A percentile compares a stretch with the other conserved stretches of the same genome.
phyloP scores from a whole-genome alignment of 2,113 vertebrate genomes.

The Rhynchopsitta pachyrhyncha region DNA sequence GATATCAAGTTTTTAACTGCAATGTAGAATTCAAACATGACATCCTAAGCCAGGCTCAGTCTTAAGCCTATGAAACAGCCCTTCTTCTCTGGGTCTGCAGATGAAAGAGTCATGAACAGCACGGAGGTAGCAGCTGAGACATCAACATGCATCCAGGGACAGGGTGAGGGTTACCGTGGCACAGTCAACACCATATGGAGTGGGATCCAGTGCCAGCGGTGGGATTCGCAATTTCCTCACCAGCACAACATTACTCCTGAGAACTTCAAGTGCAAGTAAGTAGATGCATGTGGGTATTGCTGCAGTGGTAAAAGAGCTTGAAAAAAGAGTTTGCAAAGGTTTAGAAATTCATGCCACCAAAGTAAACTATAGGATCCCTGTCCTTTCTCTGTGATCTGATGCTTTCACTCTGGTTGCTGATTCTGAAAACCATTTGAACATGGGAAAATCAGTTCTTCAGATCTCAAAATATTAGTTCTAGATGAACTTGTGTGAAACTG shows the following conservation, averaged over 20 bases:
- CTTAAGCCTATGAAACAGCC: not conserved
- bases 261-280: slow-evolving; percentile 97
- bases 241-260: slow-evolving; percentile 88
- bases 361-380: not conserved
- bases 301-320: not conserved
- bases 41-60: not conserved
- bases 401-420: not conserved
- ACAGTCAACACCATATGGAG: slow-evolving; percentile 80
- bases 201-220: slow-evolving; percentile 88
- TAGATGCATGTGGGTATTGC: not conserved
- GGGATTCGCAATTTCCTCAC: slow-evolving; percentile 94
- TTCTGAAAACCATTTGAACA: not conserved
- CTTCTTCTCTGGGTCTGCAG: slow-evolving; percentile 55
- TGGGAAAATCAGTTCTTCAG: not conserved
- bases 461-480: not conserved
- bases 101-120: slow-evolving; percentile 55
- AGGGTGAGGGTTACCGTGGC: slow-evolving; percentile 89
- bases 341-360: not conserved
- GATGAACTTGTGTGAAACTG: not conserved
- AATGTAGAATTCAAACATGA: not conserved
- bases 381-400: not conserved
- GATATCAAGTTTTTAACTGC: not conserved
- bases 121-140: slow-evolving; percentile 77
- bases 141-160: slow-evolving; percentile 79
- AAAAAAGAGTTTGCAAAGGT: not conserved